phyloP scores from a whole-genome alignment of 2,888 invertebrate genomes.

The Limenitis camilla region DNA sequence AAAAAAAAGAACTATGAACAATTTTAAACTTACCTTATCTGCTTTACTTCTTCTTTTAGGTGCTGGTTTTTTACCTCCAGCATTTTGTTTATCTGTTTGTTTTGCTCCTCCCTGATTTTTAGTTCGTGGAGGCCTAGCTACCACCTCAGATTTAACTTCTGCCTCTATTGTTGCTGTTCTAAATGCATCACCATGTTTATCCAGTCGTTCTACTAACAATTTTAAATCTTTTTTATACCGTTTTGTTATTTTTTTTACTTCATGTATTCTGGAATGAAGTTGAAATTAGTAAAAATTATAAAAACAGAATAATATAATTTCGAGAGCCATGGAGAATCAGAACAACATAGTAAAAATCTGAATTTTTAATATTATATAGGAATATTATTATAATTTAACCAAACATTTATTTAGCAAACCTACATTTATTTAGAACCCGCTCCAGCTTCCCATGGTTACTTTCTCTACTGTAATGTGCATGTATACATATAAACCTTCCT shows the following conservation, averaged over 20 bases:
- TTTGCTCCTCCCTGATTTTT: slow-evolving; percentile 44
- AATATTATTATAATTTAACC: too few relatives aligned
- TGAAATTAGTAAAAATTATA: slow-evolving; percentile 21
- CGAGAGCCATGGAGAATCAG: too few relatives aligned
- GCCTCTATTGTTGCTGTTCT: slow-evolving; percentile 76
- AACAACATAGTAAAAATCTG: too few relatives aligned
- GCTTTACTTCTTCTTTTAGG: slow-evolving; percentile 76
- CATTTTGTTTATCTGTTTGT: slow-evolving; percentile 51
- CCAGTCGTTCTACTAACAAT: slow-evolving; percentile 79
- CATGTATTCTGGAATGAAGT: slow-evolving; percentile 75
- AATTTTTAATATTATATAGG: too few relatives aligned
- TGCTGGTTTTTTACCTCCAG: slow-evolving; percentile 53
- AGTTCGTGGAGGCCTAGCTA: slow-evolving; percentile 36
- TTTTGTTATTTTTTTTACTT: slow-evolving; percentile 80
- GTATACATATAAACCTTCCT: too few relatives aligned
- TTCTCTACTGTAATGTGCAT: too few relatives aligned
- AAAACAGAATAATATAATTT: neutral
- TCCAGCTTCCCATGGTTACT: too few relatives aligned
- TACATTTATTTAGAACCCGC: too few relatives aligned
- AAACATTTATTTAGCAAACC: too few relatives aligned
- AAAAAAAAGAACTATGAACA: too few relatives aligned
- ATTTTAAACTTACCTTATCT: slow-evolving; percentile 61
- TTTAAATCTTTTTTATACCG: slow-evolving; percentile 80
- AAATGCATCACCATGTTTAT: slow-evolving; percentile 81
- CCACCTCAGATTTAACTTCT: slow-evolving; percentile 56